Evolutionary conservation across 2,797 vertebrate genomes (phyloP).

Genomic region (Eleutherodactylus coqui): DNA sequence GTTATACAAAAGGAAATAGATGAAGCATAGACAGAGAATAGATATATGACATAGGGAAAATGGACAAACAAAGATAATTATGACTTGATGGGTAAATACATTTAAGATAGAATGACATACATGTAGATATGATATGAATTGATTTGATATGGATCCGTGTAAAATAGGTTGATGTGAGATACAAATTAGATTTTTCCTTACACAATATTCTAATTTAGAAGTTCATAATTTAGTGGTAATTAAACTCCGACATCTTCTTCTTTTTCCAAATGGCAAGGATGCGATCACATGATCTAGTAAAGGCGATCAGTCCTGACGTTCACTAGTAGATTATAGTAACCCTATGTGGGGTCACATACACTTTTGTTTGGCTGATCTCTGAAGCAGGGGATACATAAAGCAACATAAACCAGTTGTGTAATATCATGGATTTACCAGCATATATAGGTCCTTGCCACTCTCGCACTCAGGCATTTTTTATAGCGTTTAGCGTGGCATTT

Average conservation of each 20-base stretch:
- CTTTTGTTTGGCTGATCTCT: not conserved
- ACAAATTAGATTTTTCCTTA: too few relatives aligned
- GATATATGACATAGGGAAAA: too few relatives aligned
- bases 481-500: too few relatives aligned
- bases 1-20: too few relatives aligned
- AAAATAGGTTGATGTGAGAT: too few relatives aligned
- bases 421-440: not conserved
- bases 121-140: too few relatives aligned
- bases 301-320: not conserved
- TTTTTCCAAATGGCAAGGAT: not conserved
- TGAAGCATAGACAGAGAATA: too few relatives aligned
- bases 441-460: not conserved
- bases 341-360: not conserved
- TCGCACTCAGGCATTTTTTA: too few relatives aligned
- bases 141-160: too few relatives aligned
- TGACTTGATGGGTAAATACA: not conserved
- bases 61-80: too few relatives aligned
- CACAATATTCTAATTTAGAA: not conserved
- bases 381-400: not conserved
- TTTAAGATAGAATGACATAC: not conserved
- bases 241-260: too few relatives aligned
- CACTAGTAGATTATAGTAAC: not conserved
- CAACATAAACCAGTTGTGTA: not conserved
- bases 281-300: not conserved
- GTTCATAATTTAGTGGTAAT: not conserved